These are phyloP conservation scores for Crotalus viridis DNA, from an alignment of 2,113 vertebrate species.

Conservation along the genomic window DNA sequence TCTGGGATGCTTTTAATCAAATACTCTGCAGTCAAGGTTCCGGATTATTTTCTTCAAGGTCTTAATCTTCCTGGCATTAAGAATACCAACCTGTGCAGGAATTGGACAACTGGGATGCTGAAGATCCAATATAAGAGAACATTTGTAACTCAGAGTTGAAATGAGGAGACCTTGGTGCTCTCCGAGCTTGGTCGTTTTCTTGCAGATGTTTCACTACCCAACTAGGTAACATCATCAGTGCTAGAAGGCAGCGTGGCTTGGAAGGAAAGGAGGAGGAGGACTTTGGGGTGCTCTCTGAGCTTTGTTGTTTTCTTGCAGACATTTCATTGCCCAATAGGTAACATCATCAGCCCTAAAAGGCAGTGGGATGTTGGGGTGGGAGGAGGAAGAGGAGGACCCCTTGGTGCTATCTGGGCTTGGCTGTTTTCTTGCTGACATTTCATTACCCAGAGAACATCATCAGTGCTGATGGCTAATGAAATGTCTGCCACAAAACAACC, in stretches of 20 bases:
- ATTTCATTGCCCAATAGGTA: too few species aligned
- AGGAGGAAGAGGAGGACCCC: too few species aligned
- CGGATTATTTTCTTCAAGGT: not conserved
- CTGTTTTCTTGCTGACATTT: not conserved
- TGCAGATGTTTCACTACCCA: not conserved
- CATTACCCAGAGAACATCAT: not conserved
- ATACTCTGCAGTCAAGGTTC: not conserved
- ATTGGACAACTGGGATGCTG: not conserved
- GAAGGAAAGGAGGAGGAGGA: too few species aligned
- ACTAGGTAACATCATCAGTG: not conserved
- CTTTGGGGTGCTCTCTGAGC: not conserved
- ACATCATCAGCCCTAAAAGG: too few species aligned
- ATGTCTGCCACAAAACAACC: not conserved
- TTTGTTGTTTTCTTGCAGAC: not conserved
- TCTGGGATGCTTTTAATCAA: not conserved
- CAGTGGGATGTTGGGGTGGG: too few species aligned
- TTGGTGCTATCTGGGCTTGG: not conserved
- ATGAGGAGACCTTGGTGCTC: not conserved
- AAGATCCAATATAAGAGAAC: not conserved
- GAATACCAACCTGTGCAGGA: not conserved
- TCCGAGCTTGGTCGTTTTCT: not conserved
- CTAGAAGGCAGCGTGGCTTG: too few species aligned
- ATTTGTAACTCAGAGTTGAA: not conserved
- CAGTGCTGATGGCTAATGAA: not conserved
- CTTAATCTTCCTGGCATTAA: not conserved